Evolutionary conservation across 2,797 vertebrate genomes (phyloP), one percentile per base, ranked within the genome.

Genomic region (Macrochelys suwanniensis): DNA sequence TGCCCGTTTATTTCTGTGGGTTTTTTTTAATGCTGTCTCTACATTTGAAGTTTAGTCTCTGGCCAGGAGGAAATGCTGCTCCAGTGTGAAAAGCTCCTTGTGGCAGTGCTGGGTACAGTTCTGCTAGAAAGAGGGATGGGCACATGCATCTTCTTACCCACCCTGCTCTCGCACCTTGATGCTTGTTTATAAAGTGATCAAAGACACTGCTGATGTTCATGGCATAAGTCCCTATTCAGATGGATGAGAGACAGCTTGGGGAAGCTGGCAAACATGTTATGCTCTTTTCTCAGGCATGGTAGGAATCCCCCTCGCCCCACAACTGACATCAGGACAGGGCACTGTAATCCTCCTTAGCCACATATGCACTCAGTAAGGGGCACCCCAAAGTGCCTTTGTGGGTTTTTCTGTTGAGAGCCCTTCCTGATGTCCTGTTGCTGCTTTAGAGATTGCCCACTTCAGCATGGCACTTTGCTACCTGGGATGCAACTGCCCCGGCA

Each of bases 161-260:
- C 88, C 87, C 10, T 1, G 0, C 0, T 7, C 79, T 83, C 28
- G 87, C 26, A 61, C 13, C 88, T 85, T 61, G 9, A 65, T 78
- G 78, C 87, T 90, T 78, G 65, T 92, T 85, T 82, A 53, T 86
- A 89, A 77, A 93, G 80, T n/a, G 61, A 65, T n/a, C 61, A 65
- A 33, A 65, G 61, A 19, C 4, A 15, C 33, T 65, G 61, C 61
- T 68, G 33, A 68, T n/a, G 16, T 17, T 33, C 17, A 19, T 17
- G 33, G 33, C 61, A n/a, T 21, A 68, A 68, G 17, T n/a, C 61
- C 33, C 61, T 68, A 17, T 68, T 68, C 61, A n/a, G 31, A 33
- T 61, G 59, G 28, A 61, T 16, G 31, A 33, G 16, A n/a, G 3
- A 17, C 61, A n/a, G 61, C n/a, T 68, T 68, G 17, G 61, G 33